These are phyloP conservation scores for Nephrotoma appendiculata DNA, from an alignment of 2,888 invertebrate genomes.

Conservation along the genomic window DNA sequence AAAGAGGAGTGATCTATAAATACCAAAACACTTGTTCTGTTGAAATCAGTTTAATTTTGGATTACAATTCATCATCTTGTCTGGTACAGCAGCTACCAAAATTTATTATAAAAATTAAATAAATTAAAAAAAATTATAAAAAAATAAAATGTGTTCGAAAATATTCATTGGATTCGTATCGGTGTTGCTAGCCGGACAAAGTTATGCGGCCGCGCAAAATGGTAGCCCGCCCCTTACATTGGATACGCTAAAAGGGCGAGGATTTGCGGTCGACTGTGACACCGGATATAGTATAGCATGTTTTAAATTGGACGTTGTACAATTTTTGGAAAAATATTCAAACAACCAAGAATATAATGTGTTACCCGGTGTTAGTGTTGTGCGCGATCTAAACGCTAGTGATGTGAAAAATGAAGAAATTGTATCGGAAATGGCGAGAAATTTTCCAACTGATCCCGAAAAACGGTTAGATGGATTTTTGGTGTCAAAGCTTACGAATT, in stretches of 20 bases:
- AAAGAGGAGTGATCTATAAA: neutral
- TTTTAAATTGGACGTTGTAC: constrained; percentile 61
- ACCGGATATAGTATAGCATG: constrained; percentile 55
- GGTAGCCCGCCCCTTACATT: neutral
- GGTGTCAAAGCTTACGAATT: constrained; percentile 51
- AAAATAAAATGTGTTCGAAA: neutral
- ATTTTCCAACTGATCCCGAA: constrained; percentile 60
- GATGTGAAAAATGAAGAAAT: constrained; percentile 46
- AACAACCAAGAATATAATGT: constrained; percentile 50
- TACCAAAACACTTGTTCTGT: neutral
- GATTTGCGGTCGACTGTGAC: constrained; percentile 37
- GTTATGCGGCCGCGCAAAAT: neutral
- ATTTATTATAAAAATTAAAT: neutral
- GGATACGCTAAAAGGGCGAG: constrained; percentile 14
- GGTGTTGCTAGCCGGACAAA: neutral
- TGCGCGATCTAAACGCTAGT: constrained; percentile 47
- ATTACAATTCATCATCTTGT: neutral
- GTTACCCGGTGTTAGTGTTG: constrained; percentile 58
- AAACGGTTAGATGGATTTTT: constrained; percentile 62
- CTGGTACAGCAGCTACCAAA: neutral
- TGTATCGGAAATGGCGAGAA: constrained; percentile 58
- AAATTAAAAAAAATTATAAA: neutral
- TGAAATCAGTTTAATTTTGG: neutral
- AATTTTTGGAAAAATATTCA: constrained; percentile 58
- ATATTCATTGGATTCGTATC: neutral